Conservation (phyloP, 2,797 vertebrate genomes). For the Enteromius trimaculatus region DNA sequence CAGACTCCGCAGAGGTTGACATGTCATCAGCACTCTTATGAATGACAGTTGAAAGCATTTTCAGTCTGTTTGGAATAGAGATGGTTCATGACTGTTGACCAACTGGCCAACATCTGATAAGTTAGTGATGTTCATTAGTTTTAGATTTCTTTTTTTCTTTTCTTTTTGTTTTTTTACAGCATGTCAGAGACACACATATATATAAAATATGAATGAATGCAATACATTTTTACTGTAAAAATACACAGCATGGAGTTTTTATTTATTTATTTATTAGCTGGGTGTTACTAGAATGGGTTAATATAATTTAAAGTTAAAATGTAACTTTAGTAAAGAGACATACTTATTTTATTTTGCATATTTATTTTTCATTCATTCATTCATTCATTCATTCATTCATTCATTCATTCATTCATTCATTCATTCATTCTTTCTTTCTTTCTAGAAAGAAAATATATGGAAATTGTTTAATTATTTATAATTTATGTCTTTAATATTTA, state of each 20-base stretch:
- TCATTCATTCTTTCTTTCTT: too few relatives aligned
- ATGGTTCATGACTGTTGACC: background rate
- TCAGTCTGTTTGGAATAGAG: background rate
- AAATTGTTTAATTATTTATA: background rate
- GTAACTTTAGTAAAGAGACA: background rate
- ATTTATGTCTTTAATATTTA: too few relatives aligned
- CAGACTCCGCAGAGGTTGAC: background rate
- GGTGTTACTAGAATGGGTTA: background rate
- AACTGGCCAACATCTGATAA: background rate
- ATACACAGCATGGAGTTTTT: background rate
- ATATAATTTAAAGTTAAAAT: background rate
- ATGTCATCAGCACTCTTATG: background rate
- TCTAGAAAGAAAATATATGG: background rate
- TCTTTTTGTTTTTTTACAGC: background rate
- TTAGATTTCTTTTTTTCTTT: background rate
- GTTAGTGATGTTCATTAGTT: background rate
- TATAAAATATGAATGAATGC: background rate
- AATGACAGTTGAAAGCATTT: constrained; percentile 8
- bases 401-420: background rate
- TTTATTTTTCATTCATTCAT: background rate
- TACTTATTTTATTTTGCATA: background rate
- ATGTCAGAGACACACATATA: background rate
- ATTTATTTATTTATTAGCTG: background rate
- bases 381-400: background rate
- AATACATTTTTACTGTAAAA: background rate